Base-by-base conservation (phyloP, 2,888 invertebrate genomes). In the Eupithecia pulchellata region DNA sequence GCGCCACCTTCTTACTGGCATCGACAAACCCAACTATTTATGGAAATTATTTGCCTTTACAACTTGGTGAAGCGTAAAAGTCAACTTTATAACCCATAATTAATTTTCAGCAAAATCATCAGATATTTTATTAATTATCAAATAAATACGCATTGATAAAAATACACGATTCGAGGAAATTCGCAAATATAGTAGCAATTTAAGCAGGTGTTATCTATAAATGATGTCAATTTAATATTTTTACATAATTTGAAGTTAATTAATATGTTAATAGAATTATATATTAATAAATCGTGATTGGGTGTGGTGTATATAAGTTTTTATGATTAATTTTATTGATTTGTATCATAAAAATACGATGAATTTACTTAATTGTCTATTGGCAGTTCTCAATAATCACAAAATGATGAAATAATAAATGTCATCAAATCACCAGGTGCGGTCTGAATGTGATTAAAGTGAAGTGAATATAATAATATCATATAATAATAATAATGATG, bases 151-250 rank as follows among this genome's bases (percentile, higher is more conserved):
- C 4, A 20, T 3, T 9, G 9, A 11, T 11, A 30, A 61, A 61
- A 36, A 25, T 13, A 58, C 30, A 58, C 30, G 4, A 32, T 34
- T 25, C 34, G 32, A 20, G 20, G 34, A 61, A 36, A 34, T 61
- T 14, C 20, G 13, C 20, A 20, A 34, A 36, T 34, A 25, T 30
- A 55, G 39, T 66, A 64, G 64, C 71, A 65, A 58, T 81, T 82
- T 79, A 81, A 83, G 82, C 86, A 84, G 84, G 81, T 86, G 84
- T 79, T 79, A 77, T 76, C 74, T 77, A 77, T 79, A 81, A 82
- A 83, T 78, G 79, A 82, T 82, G 81, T 82, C 77, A 82, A 81
- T 47, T 71, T 14, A 47, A 36, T 71, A 55, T 14, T 75, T 77
- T 77, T 73, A 63, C 74, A 77, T 75, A 74, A 55, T 66, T 69